Base-by-base conservation (phyloP, 2,113 vertebrate genomes). In the Melanocharis versteri region DNA sequence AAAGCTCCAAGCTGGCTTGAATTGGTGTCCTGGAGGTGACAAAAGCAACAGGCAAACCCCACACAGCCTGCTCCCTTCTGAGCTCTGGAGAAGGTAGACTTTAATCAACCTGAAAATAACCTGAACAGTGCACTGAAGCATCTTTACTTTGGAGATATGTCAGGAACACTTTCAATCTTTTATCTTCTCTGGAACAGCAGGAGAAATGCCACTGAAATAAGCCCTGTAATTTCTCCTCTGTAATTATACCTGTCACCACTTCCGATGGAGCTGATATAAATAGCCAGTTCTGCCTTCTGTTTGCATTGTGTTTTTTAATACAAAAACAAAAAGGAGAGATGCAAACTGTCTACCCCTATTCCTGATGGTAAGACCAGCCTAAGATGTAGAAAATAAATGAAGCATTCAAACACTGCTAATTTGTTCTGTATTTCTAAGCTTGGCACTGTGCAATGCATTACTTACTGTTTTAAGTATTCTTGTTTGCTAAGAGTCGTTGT, bases 191-290 rank as follows among this genome's bases (percentile, higher is more conserved):
- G 51, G 96, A 98, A 98, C 98, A 98, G 97, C 96, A n/a, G 97
- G 97, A 97, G 94, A 97, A 97, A 96, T 88, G 35, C 97, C 96
- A 96, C 93, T 97, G 97, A 97, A 98, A 97, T 97, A 87, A 98
- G 97, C 96, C 89, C 94, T 97, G 97, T 98, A 98, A 98, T 98
- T 98, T 98, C 97, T 98, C 93, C 97, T 97, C 96, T 93, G 97
- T 98, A 98, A 98, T 98, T 98, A 98, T 95, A 98, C 97, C 97
- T 98, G 98, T 98, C 98, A 98, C 97, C 86, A 96, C 93, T 98
- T 98, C 97, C 90, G 89, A 98, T 96, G 93, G 96, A 96, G 93
- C 79, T 42, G 97, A 97, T 98, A 98, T 98, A 98, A 98, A 98
- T 98, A 98, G 97, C 97, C 94, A 84, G 66, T 62, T 94, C 97